phyloP scores from a whole-genome alignment of 1,140 invertebrate genomes.

The Caenorhabditis latens region DNA sequence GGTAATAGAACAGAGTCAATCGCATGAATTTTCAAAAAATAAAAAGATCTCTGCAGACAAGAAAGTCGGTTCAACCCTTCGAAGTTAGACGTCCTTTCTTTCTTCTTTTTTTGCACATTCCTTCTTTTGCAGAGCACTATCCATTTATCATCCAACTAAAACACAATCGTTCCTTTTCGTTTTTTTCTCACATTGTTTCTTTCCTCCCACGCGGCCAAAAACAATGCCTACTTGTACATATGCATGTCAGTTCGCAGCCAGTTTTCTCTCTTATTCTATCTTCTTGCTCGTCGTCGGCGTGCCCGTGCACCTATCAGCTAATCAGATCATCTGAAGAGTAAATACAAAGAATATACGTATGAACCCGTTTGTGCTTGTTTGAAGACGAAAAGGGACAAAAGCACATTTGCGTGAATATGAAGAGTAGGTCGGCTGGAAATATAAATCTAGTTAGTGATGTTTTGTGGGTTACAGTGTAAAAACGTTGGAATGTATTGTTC shows the following conservation, averaged over 20 bases:
- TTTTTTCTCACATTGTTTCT: not conserved
- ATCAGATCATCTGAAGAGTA: slow-evolving; percentile 42
- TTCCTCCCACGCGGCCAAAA: slow-evolving; percentile 22
- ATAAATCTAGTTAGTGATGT: not conserved
- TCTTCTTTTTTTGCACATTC: not conserved
- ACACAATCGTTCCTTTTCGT: slow-evolving; percentile 17
- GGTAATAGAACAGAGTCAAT: too few species aligned
- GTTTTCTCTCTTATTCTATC: slow-evolving; percentile 3
- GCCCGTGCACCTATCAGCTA: slow-evolving; percentile 52
- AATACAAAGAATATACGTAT: slow-evolving; percentile 50
- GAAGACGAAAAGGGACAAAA: slow-evolving; percentile 1
- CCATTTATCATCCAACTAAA: slow-evolving; percentile 44
- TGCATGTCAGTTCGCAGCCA: slow-evolving; percentile 40
- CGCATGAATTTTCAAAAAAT: too few species aligned
- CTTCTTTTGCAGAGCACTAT: slow-evolving; percentile 37
- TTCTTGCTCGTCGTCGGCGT: slow-evolving; percentile 20
- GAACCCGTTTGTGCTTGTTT: slow-evolving; percentile 47
- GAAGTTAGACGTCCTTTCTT: not conserved
- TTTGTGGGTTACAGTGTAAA: too few species aligned
- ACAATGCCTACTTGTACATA: slow-evolving; percentile 49
- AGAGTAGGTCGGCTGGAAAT: not conserved
- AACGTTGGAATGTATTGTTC: too few species aligned
- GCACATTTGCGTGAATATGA: slow-evolving; percentile 31
- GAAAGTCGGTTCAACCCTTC: not conserved
- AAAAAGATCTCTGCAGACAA: too few species aligned